Evolutionary conservation across 2,888 invertebrate genomes (phyloP).

Genomic region (Pachycephus smyrnensis): DNA sequence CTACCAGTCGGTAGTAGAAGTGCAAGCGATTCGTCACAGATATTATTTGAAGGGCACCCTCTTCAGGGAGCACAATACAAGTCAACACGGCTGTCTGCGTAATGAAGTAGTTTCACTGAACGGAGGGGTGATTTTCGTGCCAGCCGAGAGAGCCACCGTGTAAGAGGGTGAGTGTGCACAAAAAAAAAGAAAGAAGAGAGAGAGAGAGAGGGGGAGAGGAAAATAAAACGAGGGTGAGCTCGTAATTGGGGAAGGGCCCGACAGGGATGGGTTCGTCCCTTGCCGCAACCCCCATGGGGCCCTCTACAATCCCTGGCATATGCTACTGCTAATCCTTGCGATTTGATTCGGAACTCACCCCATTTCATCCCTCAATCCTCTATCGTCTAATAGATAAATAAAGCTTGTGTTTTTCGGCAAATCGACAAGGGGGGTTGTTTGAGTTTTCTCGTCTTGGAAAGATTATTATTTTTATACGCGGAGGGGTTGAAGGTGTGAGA

Average conservation of each 20-base stretch:
- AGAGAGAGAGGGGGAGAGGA: no score
- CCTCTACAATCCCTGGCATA: conserved; percentile 58
- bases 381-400: conserved; percentile 65
- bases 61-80: conserved; percentile 61
- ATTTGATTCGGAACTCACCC: conserved; percentile 30
- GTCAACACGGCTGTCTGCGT: conserved; percentile 68
- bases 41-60: conserved; percentile 61
- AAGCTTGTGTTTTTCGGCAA: conserved; percentile 52
- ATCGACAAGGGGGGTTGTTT: conserved; percentile 36
- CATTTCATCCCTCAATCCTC: conserved; percentile 38
- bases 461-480: no score
- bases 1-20: conserved; percentile 31
- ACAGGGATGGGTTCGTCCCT: conserved; percentile 33
- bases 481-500: no score
- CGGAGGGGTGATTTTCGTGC: conserved; percentile 49
- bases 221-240: conserved; percentile 7
- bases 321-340: conserved; percentile 60
- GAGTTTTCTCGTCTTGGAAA: no score
- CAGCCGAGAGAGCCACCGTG: conserved; percentile 5
- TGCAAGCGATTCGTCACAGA: conserved; percentile 66
- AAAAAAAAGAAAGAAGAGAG: no score
- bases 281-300: conserved; percentile 40
- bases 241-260: conserved; percentile 66
- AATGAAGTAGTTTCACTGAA: conserved; percentile 63
- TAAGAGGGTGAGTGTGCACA: conserved; percentile 9